These are phyloP conservation scores for Pedionomus torquatus DNA, from an alignment of 2,113 vertebrate species.

Conservation along the genomic window DNA sequence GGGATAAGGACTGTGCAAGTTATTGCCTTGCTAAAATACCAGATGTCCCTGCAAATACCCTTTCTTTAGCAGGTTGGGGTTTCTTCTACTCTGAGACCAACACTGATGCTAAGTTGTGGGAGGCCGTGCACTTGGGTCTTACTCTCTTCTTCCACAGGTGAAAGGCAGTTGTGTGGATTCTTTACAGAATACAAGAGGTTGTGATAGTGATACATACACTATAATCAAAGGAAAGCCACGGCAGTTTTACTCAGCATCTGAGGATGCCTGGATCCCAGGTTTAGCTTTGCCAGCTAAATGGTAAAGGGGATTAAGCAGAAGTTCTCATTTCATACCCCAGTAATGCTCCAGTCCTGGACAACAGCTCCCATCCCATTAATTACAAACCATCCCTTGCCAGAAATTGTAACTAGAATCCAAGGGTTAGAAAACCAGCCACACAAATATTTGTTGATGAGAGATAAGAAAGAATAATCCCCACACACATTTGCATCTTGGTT, in stretches of 20 bases:
- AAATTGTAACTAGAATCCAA: slow-evolving; percentile 4
- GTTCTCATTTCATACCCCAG: not conserved
- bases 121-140: not conserved
- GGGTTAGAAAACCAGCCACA: not conserved
- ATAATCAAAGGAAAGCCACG: not conserved
- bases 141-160: not conserved
- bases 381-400: not conserved
- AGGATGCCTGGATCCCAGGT: not conserved
- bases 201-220: not conserved
- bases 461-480: not conserved
- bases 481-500: not conserved
- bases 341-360: not conserved
- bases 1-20: not conserved
- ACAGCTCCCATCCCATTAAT: not conserved
- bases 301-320: not conserved
- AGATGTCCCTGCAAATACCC: not conserved
- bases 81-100: not conserved
- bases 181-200: not conserved
- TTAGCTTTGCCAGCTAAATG: not conserved
- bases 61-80: not conserved
- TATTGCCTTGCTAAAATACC: not conserved
- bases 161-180: not conserved
- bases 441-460: not conserved
- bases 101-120: not conserved
- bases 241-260: not conserved